Evolutionary conservation across 2,888 invertebrate genomes (phyloP), one percentile per base, ranked within the genome.

Genomic region (Oscheius sp.): DNA sequence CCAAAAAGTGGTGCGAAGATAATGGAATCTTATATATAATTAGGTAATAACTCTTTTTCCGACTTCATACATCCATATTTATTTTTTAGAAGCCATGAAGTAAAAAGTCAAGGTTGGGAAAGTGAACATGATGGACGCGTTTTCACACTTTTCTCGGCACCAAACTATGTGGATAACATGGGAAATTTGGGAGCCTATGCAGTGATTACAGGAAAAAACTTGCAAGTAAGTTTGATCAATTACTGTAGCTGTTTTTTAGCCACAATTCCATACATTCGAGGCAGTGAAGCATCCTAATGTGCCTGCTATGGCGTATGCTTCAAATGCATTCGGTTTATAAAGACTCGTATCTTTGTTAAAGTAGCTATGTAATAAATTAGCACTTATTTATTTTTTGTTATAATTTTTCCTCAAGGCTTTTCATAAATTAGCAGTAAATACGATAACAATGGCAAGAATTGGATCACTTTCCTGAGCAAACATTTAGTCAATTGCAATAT

Each of bases 101-200:
- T 98, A 63, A 98, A 98, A 90, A 93, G 94, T 85, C 93, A 94
- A 72, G 99, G 99, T 0, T 99, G 96, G 89, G 98, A 99, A 90
- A 91, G 95, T 56, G 94, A 94, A 29, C 99, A 99, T 89, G 93
- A 94, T 88, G 96, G 95, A 46, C 94, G 94, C 89, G 98, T 98
- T 89, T 95, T 98, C 88, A 99, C 99, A 12, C 96, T 99, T 61
- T 99, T 99, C 92, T 97, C 97, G 0, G 99, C 99, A 84, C 99
- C 99, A 80, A 99, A 99, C 90, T 99, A 99, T 92, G 99, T 98
- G 58, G 84, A 86, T 74, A 78, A 95, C 74, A 97, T 99, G 95
- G 96, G 95, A 86, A 99, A 99, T 91, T 93, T 94, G 90, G 99
- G 98, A 89, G 97, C 99, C 87, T 98, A 95, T 91, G 96, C 99